These are phyloP conservation scores for Aphodius sticticus DNA, from an alignment of 2,888 invertebrate genomes.

Conservation along the genomic window DNA sequence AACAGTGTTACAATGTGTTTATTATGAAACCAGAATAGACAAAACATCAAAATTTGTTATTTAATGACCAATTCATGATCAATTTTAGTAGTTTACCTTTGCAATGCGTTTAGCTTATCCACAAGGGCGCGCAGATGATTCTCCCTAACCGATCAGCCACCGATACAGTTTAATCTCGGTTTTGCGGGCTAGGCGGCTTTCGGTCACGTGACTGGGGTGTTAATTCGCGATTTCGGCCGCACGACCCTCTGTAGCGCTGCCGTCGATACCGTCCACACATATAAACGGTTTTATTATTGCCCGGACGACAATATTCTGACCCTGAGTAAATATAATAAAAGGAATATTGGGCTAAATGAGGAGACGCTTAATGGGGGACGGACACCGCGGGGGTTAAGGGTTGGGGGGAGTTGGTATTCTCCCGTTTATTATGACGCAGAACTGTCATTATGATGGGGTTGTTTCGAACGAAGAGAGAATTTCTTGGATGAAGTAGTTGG, in stretches of 20 bases:
- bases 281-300: neutral
- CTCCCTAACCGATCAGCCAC: no score
- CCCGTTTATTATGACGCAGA: neutral
- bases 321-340: conserved; percentile 4
- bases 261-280: neutral
- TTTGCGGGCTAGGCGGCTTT: neutral
- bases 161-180: neutral
- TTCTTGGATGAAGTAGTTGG: no score
- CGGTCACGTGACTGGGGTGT: neutral
- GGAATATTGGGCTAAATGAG: neutral
- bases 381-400: neutral
- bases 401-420: neutral
- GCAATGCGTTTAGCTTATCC: no score
- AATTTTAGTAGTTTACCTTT: no score
- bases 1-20: no score
- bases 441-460: no score
- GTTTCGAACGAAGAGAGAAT: no score
- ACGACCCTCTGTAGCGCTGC: neutral
- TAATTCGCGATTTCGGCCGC: neutral
- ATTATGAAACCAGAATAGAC: no score
- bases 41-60: no score
- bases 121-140: no score
- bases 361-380: neutral
- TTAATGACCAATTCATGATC: no score
- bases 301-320: neutral